Evolutionary conservation across 2,888 invertebrate genomes (phyloP).

Genomic region (Idaea straminata): DNA sequence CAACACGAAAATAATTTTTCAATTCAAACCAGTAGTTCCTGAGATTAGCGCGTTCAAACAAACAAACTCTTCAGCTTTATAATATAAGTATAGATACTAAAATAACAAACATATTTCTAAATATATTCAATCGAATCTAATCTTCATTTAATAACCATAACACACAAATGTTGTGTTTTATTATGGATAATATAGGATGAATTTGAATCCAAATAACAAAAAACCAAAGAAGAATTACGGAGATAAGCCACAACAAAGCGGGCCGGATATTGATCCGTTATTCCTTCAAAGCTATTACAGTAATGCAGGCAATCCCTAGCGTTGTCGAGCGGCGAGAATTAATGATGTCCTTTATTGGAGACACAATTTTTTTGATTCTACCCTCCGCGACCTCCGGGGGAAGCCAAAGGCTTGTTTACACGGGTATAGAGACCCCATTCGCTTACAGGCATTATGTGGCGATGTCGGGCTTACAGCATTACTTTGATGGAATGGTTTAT

Average conservation of each 20-base stretch:
- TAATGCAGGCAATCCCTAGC: constrained; percentile 61
- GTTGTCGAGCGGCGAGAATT: constrained; percentile 73
- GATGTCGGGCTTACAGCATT: constrained; percentile 50
- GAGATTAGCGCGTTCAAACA: no score
- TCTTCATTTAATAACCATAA: constrained; percentile 4
- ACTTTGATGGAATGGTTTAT: constrained; percentile 28
- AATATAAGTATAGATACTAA: no score
- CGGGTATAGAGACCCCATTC: constrained; percentile 20
- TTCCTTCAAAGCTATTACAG: constrained; percentile 51
- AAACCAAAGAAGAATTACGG: constrained; percentile 15
- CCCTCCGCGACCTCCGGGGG: constrained; percentile 39
- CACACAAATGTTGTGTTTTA: constrained; percentile 5
- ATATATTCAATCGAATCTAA: no score
- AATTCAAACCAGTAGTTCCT: no score
- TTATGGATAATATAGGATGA: constrained; percentile 3
- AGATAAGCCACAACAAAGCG: constrained; percentile 38
- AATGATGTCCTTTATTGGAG: constrained; percentile 86
- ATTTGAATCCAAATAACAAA: neutral
- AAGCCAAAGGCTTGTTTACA: constrained; percentile 73
- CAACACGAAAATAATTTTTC: no score
- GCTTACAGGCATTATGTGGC: constrained; percentile 1
- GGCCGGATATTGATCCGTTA: constrained; percentile 60
- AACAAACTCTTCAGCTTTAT: no score
- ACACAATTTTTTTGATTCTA: constrained; percentile 82
- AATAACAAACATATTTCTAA: no score